Percentiles rank a stretch among this genome's conserved stretches.
Evolutionary conservation across 2,888 invertebrate species (phyloP).

Genomic region (Leucophenga maculata): DNA sequence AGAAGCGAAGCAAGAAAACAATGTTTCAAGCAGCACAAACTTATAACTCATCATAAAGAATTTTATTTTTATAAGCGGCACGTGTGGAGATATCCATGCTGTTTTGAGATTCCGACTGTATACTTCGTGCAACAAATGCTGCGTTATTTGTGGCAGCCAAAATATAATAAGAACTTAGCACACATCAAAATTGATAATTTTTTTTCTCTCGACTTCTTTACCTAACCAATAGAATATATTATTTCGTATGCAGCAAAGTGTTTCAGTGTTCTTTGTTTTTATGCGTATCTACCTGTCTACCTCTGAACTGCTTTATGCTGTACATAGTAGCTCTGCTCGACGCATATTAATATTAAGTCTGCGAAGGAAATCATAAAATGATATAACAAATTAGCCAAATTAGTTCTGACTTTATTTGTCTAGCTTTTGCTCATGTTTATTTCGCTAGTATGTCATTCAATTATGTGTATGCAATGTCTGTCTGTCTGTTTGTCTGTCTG

Average conservation of each 20-base stretch:
- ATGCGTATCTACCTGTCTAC: not conserved
- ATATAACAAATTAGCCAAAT: conserved; percentile 28
- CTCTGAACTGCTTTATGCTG: not conserved
- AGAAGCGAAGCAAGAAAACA: not conserved
- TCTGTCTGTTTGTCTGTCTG: not conserved
- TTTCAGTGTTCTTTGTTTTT: not conserved
- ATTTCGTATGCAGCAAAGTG: not conserved
- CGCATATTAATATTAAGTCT: conserved; percentile 19
- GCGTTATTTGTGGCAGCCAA: too few species aligned
- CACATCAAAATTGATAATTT: too few species aligned
- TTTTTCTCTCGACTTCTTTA: too few species aligned
- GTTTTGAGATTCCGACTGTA: too few species aligned
- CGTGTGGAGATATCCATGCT: not conserved
- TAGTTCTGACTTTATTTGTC: conserved; percentile 2
- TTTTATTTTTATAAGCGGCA: conserved; percentile 14
- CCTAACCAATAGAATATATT: not conserved
- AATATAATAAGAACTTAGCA: too few species aligned
- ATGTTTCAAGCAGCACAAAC: not conserved
- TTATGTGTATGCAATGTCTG: conserved; percentile 2
- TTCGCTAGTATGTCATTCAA: conserved; percentile 1
- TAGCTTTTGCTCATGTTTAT: not conserved
- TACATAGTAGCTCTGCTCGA: too few species aligned
- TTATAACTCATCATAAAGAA: not conserved
- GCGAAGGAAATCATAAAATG: conserved; percentile 21
- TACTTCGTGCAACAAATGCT: too few species aligned